Conservation (phyloP, 64 coral and sea anemone genomes). For the Pocillopora verrucosa region DNA sequence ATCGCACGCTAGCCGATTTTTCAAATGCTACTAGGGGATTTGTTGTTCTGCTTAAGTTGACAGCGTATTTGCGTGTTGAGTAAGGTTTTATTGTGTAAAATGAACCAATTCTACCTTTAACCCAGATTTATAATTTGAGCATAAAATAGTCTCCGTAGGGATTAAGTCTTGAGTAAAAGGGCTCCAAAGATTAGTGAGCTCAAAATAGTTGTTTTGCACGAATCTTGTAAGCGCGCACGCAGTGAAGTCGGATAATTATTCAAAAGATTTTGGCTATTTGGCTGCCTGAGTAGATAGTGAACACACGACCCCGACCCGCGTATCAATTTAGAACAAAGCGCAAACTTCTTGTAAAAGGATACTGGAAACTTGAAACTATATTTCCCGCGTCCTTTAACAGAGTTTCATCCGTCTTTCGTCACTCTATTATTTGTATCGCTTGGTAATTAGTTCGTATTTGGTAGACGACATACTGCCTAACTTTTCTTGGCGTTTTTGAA, state of each 20-base stretch:
- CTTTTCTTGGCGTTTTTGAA: constrained; percentile 39
- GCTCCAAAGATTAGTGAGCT: constrained; percentile 7
- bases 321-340: background rate
- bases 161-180: constrained; percentile 17
- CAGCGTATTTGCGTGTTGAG: background rate
- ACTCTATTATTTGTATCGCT: background rate
- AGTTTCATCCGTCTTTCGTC: background rate
- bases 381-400: background rate
- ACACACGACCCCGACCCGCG: background rate
- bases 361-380: background rate
- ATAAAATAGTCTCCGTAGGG: constrained; percentile 29
- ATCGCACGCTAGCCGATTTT: background rate
- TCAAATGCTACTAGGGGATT: background rate
- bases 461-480: constrained; percentile 22
- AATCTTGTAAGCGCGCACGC: background rate
- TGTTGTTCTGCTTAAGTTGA: constrained; percentile 18
- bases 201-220: constrained; percentile 2
- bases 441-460: constrained; percentile 18
- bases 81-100: constrained; percentile 4
- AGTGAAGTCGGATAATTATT: constrained; percentile 1
- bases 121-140: background rate
- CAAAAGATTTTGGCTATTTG: background rate
- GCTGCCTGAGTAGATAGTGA: background rate
- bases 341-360: background rate
- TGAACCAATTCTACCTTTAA: constrained; percentile 1